Evolutionary conservation across 2,113 vertebrate genomes (phyloP).

Genomic region (Smithornis capensis): DNA sequence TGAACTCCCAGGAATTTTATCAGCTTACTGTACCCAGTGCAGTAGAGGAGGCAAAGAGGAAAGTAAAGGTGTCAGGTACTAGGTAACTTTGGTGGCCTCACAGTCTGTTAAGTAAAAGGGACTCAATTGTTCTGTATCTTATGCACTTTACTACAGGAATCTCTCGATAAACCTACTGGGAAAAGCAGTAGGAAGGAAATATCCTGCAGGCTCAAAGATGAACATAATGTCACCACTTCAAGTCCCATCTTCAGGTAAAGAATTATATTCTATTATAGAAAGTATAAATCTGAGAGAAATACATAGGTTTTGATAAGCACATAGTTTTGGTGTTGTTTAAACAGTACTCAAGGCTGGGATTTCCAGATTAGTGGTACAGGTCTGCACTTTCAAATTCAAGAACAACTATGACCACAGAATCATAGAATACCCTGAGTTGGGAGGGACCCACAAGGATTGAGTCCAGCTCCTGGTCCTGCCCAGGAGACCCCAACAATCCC

Average conservation of each 20-base stretch:
- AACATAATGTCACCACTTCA: not conserved
- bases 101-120: not conserved
- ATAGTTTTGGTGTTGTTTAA: not conserved
- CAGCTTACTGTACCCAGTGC: not conserved
- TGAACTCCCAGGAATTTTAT: not conserved
- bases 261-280: not conserved
- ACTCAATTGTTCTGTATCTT: not conserved
- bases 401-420: not conserved
- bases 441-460: accelerated
- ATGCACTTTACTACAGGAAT: not conserved
- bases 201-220: not conserved
- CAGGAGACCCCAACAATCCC: not conserved
- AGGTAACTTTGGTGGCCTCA: not conserved
- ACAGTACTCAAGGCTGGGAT: not conserved
- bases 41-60: not conserved
- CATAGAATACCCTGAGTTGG: not conserved
- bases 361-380: not conserved
- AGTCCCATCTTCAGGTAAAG: not conserved
- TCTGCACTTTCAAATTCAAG: not conserved
- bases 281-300: not conserved
- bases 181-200: not conserved
- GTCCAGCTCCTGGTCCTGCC: not conserved
- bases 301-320: not conserved
- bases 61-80: not conserved
- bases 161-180: not conserved